Percentiles rank a stretch among this genome's conserved stretches.
Conservation (phyloP, 2,113 vertebrate species). For the Desmodus rotundus region DNA sequence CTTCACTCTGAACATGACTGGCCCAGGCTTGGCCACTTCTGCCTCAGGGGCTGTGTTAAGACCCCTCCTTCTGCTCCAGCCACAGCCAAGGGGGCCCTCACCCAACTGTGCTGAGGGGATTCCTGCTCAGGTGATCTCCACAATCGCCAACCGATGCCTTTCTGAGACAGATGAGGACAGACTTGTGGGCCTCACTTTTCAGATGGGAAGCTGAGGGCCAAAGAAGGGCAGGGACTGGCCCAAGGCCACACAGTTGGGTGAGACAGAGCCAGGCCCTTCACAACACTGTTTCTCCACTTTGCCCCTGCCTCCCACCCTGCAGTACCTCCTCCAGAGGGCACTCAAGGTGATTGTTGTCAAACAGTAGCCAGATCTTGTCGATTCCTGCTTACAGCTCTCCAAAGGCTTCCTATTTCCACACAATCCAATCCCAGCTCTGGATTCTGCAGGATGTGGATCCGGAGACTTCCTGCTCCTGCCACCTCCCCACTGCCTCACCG, state of each 20-base stretch:
- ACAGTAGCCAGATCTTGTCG: background rate
- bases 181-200: background rate
- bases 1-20: background rate
- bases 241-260: accelerated
- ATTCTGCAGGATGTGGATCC: accelerated
- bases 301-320: background rate
- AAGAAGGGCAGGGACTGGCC: background rate
- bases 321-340: accelerated
- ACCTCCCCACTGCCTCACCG: accelerated
- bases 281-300: accelerated
- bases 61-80: background rate
- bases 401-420: background rate
- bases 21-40: background rate
- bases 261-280: background rate
- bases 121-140: accelerated
- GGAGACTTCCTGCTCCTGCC: background rate
- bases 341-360: background rate
- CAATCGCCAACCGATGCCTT: background rate
- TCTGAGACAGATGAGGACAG: background rate
- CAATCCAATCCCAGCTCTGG: background rate
- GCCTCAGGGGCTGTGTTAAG: background rate
- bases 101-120: too few species aligned
- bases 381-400: background rate
- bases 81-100: too few species aligned
- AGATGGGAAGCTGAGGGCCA: background rate